Conservation (phyloP, 2,113 vertebrate genomes). For the Ahaetulla prasina region DNA sequence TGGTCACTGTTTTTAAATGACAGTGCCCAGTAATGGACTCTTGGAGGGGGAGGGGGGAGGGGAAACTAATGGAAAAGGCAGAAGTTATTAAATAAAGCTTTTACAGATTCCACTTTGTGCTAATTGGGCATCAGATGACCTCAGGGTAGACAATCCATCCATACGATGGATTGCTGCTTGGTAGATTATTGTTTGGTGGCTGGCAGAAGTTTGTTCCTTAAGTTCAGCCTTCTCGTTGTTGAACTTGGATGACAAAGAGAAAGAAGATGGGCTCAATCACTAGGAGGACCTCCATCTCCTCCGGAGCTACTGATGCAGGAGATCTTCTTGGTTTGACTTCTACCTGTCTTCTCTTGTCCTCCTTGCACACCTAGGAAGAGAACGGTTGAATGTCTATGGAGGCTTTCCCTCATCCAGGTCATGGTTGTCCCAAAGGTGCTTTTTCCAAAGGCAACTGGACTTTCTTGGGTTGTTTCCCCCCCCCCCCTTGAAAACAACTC, state of each 20-base stretch:
- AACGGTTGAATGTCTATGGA: not conserved
- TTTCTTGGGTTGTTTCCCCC: too few relatives aligned
- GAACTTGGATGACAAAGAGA: not conserved
- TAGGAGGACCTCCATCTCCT: not conserved
- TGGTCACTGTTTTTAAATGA: slow-evolving; percentile 12
- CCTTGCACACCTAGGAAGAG: not conserved
- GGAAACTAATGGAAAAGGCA: rapidly evolving
- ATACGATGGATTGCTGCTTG: slow-evolving; percentile 45
- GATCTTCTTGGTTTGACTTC: not conserved
- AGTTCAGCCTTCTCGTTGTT: not conserved
- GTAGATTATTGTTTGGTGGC: not conserved
- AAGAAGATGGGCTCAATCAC: not conserved
- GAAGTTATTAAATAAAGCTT: not conserved
- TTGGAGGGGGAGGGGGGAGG: not conserved
- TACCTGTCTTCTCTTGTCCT: not conserved
- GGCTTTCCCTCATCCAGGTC: not conserved
- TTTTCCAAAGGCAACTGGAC: not conserved
- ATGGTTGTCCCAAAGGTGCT: not conserved
- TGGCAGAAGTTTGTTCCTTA: not conserved
- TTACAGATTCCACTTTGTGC: slow-evolving; percentile 24
- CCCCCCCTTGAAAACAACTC: not conserved
- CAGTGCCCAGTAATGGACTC: not conserved
- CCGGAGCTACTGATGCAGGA: not conserved
- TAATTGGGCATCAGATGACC: not conserved
- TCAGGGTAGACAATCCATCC: not conserved